Evolutionary conservation across 2,797 vertebrate genomes (phyloP), one percentile per base, ranked within the genome.

Genomic region (Sebastes jordani): DNA sequence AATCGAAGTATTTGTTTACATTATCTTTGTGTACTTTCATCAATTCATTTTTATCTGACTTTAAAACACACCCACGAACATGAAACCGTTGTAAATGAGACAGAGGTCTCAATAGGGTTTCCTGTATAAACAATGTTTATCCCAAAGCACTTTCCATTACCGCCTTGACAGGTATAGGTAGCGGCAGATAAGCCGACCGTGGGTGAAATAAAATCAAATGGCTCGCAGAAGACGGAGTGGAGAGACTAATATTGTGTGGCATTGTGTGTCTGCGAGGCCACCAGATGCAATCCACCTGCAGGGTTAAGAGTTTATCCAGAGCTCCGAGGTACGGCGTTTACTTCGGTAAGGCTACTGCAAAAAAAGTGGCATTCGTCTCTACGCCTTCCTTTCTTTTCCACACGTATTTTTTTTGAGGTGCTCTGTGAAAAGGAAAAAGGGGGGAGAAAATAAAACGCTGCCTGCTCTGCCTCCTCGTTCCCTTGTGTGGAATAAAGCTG

Each of bases 231-330:
- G 74, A 84, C 63, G 49, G 65, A 84, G 52, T 52, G 30, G 73
- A 76, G 64, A 78, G 64, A 66, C 23, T 81, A 76, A 88, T 80
- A 70, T 60, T 52, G 55, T 68, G 66, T 71, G 81, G 76, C 80
- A 82, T n/a, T 29, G 60, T 74, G 55, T 58, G 66, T 79, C 68
- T 71, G 68, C 6, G 8, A 78, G 76, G 62, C 74, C 73, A 78
- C 55, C 60, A 76, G 67, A 88, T 73, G 67, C 80, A 87, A 84
- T 86, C 76, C 91, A 89, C 78, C 73, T 83, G 79, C 71, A 75
- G 74, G 88, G 60, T 84, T 83, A 83, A 81, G 83, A 89, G 88
- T 84, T 89, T 90, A 87, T 78, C 87, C 66, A 67, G 78, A 86
- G 82, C 84, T 82, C 70, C 55, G 2, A 62, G 80, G 75, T 52